These are phyloP conservation scores for Euwallacea similis DNA, from an alignment of 1,140 invertebrate species.

Conservation along the genomic window DNA sequence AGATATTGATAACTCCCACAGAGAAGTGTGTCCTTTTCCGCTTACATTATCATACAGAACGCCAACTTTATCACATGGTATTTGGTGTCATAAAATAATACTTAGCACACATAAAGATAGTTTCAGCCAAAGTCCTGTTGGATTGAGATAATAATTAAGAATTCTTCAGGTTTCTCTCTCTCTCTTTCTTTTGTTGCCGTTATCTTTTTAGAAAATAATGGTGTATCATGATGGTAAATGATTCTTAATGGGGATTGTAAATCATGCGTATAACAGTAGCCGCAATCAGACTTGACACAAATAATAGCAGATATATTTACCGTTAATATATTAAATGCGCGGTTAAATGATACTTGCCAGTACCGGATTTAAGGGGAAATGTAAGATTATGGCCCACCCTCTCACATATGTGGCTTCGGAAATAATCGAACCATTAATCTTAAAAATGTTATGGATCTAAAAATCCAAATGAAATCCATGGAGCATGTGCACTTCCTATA, in stretches of 20 bases:
- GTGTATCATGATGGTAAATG: neutral
- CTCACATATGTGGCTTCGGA: neutral
- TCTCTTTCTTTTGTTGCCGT: neutral
- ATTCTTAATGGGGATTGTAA: neutral
- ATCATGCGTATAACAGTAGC: conserved; percentile 4
- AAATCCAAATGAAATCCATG: neutral
- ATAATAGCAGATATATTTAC: neutral
- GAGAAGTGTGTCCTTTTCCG: too few relatives aligned
- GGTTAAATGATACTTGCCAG: neutral
- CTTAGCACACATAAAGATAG: too few relatives aligned
- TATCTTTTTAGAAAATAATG: neutral
- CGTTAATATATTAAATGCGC: neutral
- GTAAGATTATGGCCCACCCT: neutral
- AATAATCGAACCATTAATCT: neutral
- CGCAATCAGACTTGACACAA: neutral
- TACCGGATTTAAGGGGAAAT: neutral
- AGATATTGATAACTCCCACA: too few relatives aligned
- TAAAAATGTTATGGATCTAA: neutral
- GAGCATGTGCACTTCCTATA: too few relatives aligned
- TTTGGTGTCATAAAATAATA: too few relatives aligned
- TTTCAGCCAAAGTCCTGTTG: too few relatives aligned
- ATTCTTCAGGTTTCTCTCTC: neutral
- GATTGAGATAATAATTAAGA: neutral
- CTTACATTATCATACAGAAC: too few relatives aligned
- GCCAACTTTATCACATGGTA: too few relatives aligned